phyloP scores from a whole-genome alignment of 1,140 invertebrate genomes.

The Macrobrachium nipponense region DNA sequence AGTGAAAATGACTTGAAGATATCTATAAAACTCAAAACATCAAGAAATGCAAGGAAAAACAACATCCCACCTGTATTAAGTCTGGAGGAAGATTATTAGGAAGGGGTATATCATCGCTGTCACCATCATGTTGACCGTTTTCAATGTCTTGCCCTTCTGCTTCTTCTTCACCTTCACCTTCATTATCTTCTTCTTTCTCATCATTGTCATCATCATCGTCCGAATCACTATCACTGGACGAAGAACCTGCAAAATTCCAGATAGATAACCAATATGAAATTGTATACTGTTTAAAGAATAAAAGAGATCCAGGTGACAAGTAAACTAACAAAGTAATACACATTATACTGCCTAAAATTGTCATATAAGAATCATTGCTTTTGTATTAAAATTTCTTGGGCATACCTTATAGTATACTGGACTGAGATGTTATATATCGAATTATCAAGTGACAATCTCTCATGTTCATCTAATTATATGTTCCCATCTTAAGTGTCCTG shows the following conservation, averaged over 20 bases:
- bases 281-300: neutral
- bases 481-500: no score
- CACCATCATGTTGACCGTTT: constrained; percentile 12
- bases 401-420: neutral
- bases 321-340: no score
- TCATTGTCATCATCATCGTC: constrained; percentile 63
- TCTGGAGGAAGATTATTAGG: constrained; percentile 74
- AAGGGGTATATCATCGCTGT: constrained; percentile 70
- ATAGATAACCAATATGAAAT: neutral
- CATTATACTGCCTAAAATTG: no score
- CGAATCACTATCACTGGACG: constrained; percentile 66
- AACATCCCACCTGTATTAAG: constrained; percentile 69
- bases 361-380: no score
- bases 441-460: neutral
- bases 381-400: neutral
- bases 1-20: neutral
- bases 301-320: no score
- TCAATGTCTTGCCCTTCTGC: constrained; percentile 34
- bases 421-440: neutral
- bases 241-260: constrained; percentile 26
- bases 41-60: constrained; percentile 12
- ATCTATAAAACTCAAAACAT: neutral
- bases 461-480: no score
- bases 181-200: constrained; percentile 66
- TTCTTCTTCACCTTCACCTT: constrained; percentile 29